Conservation (phyloP, 1,140 invertebrate species). For the Manduca sexta region DNA sequence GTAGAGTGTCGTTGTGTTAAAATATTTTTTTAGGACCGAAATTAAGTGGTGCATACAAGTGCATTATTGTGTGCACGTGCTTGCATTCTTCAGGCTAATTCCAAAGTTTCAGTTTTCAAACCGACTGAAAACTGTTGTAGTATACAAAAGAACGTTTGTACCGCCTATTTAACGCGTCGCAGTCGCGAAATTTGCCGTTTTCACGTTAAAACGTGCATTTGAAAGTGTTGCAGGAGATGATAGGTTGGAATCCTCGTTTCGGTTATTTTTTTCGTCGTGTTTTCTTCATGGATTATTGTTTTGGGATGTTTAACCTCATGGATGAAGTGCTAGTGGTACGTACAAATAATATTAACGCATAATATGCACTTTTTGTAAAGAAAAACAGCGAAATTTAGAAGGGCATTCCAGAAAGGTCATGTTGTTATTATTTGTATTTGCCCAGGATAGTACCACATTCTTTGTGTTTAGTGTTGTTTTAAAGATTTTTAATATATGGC, state of each 20-base stretch:
- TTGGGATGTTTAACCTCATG: slow-evolving; percentile 24
- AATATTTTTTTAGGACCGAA: slow-evolving; percentile 12
- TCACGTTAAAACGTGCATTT: slow-evolving; percentile 16
- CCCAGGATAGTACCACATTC: background rate
- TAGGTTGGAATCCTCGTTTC: slow-evolving; percentile 44
- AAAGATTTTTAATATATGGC: too few relatives aligned
- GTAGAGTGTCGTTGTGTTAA: slow-evolving; percentile 1
- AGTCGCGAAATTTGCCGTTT: slow-evolving; percentile 6
- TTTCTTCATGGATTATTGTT: slow-evolving; percentile 22
- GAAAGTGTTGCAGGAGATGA: slow-evolving; percentile 31
- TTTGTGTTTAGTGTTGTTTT: slow-evolving; percentile 14
- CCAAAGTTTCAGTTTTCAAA: slow-evolving; percentile 40
- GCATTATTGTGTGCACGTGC: slow-evolving; percentile 65
- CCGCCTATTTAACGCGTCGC: background rate
- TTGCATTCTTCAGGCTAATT: slow-evolving; percentile 61
- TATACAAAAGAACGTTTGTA: background rate
- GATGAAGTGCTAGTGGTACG: slow-evolving; percentile 58
- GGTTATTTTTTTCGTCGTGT: slow-evolving; percentile 47
- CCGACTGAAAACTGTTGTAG: slow-evolving; percentile 13
- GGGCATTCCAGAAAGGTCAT: slow-evolving; percentile 37
- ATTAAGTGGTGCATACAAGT: slow-evolving; percentile 45
- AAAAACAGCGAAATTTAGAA: slow-evolving; percentile 22
- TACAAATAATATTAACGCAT: slow-evolving; percentile 2
- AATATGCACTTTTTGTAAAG: background rate
- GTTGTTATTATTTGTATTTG: background rate